Base-by-base conservation (phyloP, 2,113 vertebrate genomes). In the Mobula birostris region DNA sequence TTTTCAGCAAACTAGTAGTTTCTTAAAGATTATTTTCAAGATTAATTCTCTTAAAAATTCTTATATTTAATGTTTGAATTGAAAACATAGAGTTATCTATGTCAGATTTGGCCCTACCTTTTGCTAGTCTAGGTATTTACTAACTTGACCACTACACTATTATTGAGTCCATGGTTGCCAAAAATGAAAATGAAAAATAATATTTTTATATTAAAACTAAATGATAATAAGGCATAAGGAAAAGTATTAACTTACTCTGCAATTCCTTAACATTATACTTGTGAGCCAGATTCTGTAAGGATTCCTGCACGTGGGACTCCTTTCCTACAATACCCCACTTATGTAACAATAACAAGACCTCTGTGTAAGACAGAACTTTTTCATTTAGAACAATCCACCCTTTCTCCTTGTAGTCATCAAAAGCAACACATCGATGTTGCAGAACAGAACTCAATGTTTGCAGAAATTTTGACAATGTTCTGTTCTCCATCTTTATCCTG, bases 291-390 rank as follows among this genome's bases (percentile, higher is more conserved):
- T 94, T 74, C 78, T 96, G 97, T 94, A 99, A 94, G 36, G 96
- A 96, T 63, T 96, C 94, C 2, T 98, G 97, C 4, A 98, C 96
- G 0, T 94, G 80, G 5, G 79, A 24, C 93, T 97, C 96, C 32
- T 88, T 96, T 80, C 95, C 95, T 0, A 97, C 27, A 24, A 97
- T 78, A 94, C 97, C 97, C 98, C 98, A 99, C 94, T 96, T 97
- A 17, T 97, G 96, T 91, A 99, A 96, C 94, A 98, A 96, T 9
- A 96, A 0, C 24, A 99, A 97, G 14, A 96, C 94, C 0, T 98
- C 97, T 7, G 92, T 95, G 94, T 95, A 95, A 32, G 98, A 98
- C 12, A 98, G 96, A 1, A 96, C 72, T 0, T 95, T 95, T 27
- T 97, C 95, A 0, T 95, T 97, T 36, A 98, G 95, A 0, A 96